Conservation (phyloP, 1,140 invertebrate genomes). For the Scaptomyza montana region DNA sequence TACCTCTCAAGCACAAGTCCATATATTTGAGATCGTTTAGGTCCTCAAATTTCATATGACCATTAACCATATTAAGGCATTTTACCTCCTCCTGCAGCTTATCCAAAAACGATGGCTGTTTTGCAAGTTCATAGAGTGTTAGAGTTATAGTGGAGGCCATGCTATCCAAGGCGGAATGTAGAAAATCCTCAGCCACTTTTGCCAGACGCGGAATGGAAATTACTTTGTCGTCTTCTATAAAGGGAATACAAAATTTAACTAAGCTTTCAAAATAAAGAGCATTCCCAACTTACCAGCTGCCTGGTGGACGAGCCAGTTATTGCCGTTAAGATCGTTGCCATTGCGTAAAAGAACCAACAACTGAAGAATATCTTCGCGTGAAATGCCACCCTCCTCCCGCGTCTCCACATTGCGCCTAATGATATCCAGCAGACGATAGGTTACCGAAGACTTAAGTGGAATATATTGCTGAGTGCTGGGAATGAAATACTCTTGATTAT, state of each 20-base stretch:
- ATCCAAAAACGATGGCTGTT: constrained; percentile 63
- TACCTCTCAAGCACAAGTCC: constrained; percentile 75
- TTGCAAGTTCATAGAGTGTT: constrained; percentile 67
- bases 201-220: constrained; percentile 66
- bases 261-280: not conserved
- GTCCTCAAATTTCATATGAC: constrained; percentile 51
- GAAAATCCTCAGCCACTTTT: constrained; percentile 65
- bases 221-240: constrained; percentile 66
- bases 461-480: constrained; percentile 62
- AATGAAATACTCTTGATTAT: not conserved
- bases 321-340: constrained; percentile 61
- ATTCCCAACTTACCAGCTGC: constrained; percentile 35
- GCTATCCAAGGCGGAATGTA: constrained; percentile 63
- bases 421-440: constrained; percentile 70
- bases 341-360: constrained; percentile 73
- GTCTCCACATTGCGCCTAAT: constrained; percentile 54
- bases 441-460: constrained; percentile 64
- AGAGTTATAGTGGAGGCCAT: constrained; percentile 60
- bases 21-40: constrained; percentile 63
- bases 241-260: not conserved
- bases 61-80: constrained; percentile 34
- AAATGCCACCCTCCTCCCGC: constrained; percentile 61
- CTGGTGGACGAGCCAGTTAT: constrained; percentile 67
- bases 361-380: constrained; percentile 76
- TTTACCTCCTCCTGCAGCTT: constrained; percentile 65